Evolutionary conservation across 1,140 invertebrate species (phyloP).

Genomic region (Phortica variegata): DNA sequence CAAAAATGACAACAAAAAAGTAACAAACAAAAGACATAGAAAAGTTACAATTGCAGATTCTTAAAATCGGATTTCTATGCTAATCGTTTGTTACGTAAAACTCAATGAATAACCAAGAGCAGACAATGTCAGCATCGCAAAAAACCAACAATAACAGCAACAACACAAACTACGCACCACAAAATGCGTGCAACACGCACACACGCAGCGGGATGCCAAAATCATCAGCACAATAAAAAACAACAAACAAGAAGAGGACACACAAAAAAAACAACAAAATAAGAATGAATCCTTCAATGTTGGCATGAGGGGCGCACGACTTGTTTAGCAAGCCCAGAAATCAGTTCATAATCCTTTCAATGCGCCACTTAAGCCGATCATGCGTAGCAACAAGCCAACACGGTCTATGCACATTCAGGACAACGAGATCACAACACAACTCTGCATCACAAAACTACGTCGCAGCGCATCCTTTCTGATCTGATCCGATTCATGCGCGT

Average conservation of each 20-base stretch:
- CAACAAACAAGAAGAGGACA: constrained; percentile 15
- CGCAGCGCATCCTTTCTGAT: constrained; percentile 15
- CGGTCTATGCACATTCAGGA: too few species aligned
- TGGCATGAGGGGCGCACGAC: too few species aligned
- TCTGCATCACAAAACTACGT: too few species aligned
- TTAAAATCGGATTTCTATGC: constrained; percentile 44
- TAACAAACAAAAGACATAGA: too few species aligned
- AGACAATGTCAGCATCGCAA: constrained; percentile 7
- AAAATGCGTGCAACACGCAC: constrained; percentile 4
- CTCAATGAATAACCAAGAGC: constrained; percentile 41
- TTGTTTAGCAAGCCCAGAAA: constrained; percentile 4
- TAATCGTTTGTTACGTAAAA: constrained; percentile 34
- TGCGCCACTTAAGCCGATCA: constrained; percentile 54
- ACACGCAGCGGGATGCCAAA: constrained; percentile 18
- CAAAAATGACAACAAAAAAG: constrained; percentile 18
- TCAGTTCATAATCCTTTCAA: constrained; percentile 49
- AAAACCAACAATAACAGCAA: background rate
- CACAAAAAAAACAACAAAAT: constrained; percentile 11
- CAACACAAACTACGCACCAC: constrained; percentile 2
- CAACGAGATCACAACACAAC: too few species aligned
- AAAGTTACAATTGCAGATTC: constrained; percentile 35
- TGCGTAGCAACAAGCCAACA: constrained; percentile 17
- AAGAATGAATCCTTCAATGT: too few species aligned
- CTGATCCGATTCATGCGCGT: constrained; percentile 18
- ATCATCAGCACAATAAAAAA: constrained; percentile 1